Percentiles rank a stretch among this genome's conserved stretches.
Conservation (phyloP, 1,140 invertebrate genomes). For the Steinernema khuongi region DNA sequence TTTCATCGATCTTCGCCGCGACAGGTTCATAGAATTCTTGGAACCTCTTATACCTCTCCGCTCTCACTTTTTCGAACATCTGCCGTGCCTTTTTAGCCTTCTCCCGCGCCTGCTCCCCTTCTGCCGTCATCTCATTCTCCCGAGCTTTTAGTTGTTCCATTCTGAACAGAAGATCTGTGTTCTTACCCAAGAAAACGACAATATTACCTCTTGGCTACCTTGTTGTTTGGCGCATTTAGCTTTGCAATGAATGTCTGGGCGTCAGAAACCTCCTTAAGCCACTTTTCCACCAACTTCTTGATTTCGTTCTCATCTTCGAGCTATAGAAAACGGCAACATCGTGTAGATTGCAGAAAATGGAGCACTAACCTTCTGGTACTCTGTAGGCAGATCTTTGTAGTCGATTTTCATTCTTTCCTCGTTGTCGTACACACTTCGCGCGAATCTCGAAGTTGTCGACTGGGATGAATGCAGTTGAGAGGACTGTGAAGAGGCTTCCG, state of each 20-base stretch:
- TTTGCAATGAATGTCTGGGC: constrained; percentile 80
- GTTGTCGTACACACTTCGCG: constrained; percentile 3
- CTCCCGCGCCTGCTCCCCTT: constrained; percentile 86
- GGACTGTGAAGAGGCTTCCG: no score
- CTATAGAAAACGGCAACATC: constrained; percentile 11
- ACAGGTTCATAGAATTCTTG: constrained; percentile 96
- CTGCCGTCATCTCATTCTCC: constrained; percentile 87
- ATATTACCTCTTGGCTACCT: constrained; percentile 66
- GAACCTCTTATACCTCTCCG: constrained; percentile 80
- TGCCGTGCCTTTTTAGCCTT: constrained; percentile 88
- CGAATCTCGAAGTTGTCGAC: background rate
- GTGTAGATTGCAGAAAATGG: constrained; percentile 18
- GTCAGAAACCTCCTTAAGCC: constrained; percentile 77
- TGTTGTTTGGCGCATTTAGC: constrained; percentile 95
- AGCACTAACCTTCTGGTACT: constrained; percentile 68
- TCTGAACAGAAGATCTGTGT: no score
- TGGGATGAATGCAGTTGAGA: no score
- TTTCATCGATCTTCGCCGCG: constrained; percentile 89
- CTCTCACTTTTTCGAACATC: constrained; percentile 88
- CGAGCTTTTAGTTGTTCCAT: constrained; percentile 88
- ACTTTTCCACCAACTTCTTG: constrained; percentile 75
- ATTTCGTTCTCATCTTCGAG: constrained; percentile 69
- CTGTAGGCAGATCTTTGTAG: constrained; percentile 73
- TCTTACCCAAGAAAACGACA: background rate
- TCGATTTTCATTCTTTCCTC: constrained; percentile 79